Base-by-base conservation (phyloP, 2,797 vertebrate species). In the Melopsittacus undulatus region DNA sequence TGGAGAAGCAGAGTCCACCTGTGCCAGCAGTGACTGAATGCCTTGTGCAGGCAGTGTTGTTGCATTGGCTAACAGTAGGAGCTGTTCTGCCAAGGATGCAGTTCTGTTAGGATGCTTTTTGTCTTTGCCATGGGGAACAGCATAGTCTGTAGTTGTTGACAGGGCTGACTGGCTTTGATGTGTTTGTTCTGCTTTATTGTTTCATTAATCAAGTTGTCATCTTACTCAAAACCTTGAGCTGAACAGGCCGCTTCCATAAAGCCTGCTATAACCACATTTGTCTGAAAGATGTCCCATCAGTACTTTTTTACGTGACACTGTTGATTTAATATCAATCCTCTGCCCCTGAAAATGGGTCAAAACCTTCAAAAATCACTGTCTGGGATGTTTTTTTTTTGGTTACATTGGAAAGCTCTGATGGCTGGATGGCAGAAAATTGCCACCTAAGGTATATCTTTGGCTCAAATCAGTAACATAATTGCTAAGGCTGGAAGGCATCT, bases 91-190 rank as follows among this genome's bases (percentile, higher is more conserved):
- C 34, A 34, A 20, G 48, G 83, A 51, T 10, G 6, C 43, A 12
- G 57, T 13, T 38, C 7, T 57, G 52, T 19, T 8, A 10, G 34
- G 30, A 36, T 2, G 1, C 32, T 64, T 38, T 46, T 36, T 4
- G 2, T 46, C 30, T 75, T 34, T 56, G 59, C 54, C 23, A 5
- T 7, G 21, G 51, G 80, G 27, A 78, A 3, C 34, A 38, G 8
- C 0, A 0, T 4, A 7, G 40, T 36, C 18, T 48, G 57, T 46
- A 24, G 46, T 4, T 81, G 68, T 66, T 74, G 59, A 11, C 4
- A 14, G n/a, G 17, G 3, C 42, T 87, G 63, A 11, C 40, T 77
- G 72, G 18, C 36, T 81, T 83, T 75, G 69, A 32, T 0, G 0
- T 22, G 23, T 66, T 57, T 45, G 26, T 3, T 64, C 32, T 59